These are phyloP conservation scores for Synergus laeviventris DNA, from an alignment of 2,888 invertebrate species.

Conservation along the genomic window DNA sequence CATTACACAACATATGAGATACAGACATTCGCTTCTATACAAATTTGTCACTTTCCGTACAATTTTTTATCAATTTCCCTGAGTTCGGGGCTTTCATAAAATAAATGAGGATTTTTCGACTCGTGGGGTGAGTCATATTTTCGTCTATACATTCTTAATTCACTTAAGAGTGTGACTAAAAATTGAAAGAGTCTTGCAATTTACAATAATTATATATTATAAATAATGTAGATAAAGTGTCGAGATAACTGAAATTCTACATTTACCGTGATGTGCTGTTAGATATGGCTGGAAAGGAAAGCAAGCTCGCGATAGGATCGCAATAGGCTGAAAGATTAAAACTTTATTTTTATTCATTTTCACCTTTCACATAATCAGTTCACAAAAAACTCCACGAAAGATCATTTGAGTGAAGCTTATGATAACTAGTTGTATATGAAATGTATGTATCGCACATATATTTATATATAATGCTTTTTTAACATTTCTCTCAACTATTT, in stretches of 20 bases:
- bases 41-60: not conserved
- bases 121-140: not conserved
- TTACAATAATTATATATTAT: constrained; percentile 25
- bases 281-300: constrained; percentile 19
- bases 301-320: not conserved
- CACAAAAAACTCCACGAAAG: not conserved
- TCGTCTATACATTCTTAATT: not conserved
- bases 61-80: not conserved
- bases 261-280: constrained; percentile 2
- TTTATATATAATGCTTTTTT: not conserved
- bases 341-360: not conserved
- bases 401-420: not conserved
- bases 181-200: not conserved
- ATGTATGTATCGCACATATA: not conserved
- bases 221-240: not conserved
- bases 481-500: not conserved
- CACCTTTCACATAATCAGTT: not conserved
- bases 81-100: not conserved
- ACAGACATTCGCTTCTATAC: constrained; percentile 10
- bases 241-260: constrained; percentile 4
- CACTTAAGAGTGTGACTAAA: not conserved
- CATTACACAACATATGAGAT: constrained; percentile 8
- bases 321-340: constrained; percentile 6
- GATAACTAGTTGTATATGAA: not conserved
- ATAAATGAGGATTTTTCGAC: not conserved